These are phyloP conservation scores for Aphidius ervi DNA, from an alignment of 1,140 invertebrate genomes.

Conservation along the genomic window DNA sequence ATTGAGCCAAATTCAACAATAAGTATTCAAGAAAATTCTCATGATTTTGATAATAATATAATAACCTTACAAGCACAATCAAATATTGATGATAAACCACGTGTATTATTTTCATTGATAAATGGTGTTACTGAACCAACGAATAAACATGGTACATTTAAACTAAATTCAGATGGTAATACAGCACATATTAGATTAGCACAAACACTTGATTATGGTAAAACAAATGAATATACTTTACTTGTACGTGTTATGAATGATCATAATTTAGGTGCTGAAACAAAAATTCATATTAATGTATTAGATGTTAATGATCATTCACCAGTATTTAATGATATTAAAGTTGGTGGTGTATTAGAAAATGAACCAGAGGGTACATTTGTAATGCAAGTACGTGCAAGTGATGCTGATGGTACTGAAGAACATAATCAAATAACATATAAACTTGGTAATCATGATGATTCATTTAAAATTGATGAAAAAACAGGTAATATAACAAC, in stretches of 20 bases:
- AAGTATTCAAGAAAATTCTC: constrained; percentile 68
- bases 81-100: constrained; percentile 66
- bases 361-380: constrained; percentile 74
- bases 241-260: constrained; percentile 80
- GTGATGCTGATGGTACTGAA: constrained; percentile 79
- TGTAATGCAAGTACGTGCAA: constrained; percentile 81
- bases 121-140: constrained; percentile 77
- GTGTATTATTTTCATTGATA: constrained; percentile 74
- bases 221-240: constrained; percentile 74
- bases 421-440: constrained; percentile 78
- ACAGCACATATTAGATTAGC: constrained; percentile 70
- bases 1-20: constrained; percentile 57
- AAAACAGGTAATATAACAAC: constrained; percentile 83
- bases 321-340: constrained; percentile 74
- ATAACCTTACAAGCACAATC: constrained; percentile 68
- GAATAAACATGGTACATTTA: constrained; percentile 74
- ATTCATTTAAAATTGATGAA: constrained; percentile 73
- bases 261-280: constrained; percentile 72
- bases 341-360: constrained; percentile 75
- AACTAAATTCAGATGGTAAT: constrained; percentile 63
- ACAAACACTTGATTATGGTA: constrained; percentile 76
- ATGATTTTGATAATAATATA: constrained; percentile 64
- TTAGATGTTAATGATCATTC: constrained; percentile 86
- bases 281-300: constrained; percentile 70
- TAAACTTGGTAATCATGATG: constrained; percentile 63